Conservation (phyloP, 2,888 invertebrate genomes). For the Aplocera efformata region DNA sequence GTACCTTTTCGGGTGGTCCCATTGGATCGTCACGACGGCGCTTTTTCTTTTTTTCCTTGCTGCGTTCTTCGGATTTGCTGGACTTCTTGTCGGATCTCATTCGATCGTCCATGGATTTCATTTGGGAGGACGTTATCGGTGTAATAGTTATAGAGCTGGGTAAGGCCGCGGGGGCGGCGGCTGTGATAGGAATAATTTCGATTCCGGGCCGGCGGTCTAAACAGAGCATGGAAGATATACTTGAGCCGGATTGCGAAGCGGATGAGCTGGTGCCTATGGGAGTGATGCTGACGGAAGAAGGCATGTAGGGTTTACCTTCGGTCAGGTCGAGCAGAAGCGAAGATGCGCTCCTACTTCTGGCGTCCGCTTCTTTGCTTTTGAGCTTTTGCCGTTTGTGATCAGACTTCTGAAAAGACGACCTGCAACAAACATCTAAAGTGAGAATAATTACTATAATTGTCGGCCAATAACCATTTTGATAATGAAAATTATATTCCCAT, state of each 20-base stretch:
- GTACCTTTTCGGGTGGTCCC: slow-evolving; percentile 91
- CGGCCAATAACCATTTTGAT: too few relatives aligned
- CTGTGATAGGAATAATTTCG: slow-evolving; percentile 90
- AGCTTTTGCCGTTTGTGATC: slow-evolving; percentile 81
- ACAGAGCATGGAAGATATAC: slow-evolving; percentile 81
- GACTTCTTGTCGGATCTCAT: slow-evolving; percentile 71
- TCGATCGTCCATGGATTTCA: slow-evolving; percentile 70
- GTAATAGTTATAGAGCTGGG: slow-evolving; percentile 94
- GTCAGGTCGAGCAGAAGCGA: slow-evolving; percentile 75
- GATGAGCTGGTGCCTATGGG: slow-evolving; percentile 76
- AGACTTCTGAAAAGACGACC: slow-evolving; percentile 80
- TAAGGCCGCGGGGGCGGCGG: slow-evolving; percentile 82
- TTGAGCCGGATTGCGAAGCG: slow-evolving; percentile 82
- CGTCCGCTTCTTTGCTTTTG: slow-evolving; percentile 79
- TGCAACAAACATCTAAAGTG: slow-evolving; percentile 42
- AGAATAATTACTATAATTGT: too few relatives aligned
- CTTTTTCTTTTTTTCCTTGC: slow-evolving; percentile 87
- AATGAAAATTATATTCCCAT: too few relatives aligned
- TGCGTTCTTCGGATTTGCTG: slow-evolving; percentile 68
- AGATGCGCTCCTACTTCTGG: slow-evolving; percentile 62
- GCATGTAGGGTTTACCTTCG: slow-evolving; percentile 78
- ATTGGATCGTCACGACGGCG: slow-evolving; percentile 87
- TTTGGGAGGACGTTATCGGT: slow-evolving; percentile 84
- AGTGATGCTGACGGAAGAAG: slow-evolving; percentile 76
- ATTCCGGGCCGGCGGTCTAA: slow-evolving; percentile 88